Evolutionary conservation across 2,888 invertebrate genomes (phyloP).

Genomic region (Ennomos erosarius): DNA sequence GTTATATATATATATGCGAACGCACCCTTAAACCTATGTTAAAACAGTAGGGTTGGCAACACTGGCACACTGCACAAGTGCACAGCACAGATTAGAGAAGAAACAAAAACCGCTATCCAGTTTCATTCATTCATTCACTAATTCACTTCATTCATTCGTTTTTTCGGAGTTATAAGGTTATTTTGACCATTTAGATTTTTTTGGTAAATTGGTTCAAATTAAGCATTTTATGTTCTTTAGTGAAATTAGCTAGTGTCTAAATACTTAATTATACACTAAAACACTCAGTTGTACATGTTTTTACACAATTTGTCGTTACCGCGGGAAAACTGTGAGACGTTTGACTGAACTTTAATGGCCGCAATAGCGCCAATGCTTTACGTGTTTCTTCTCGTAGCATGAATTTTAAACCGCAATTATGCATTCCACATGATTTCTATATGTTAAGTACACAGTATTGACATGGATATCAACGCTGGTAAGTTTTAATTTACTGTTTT

Average conservation of each 20-base stretch:
- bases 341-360: slow-evolving; percentile 81
- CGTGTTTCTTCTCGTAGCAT: slow-evolving; percentile 71
- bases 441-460: slow-evolving; percentile 62
- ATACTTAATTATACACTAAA: not conserved
- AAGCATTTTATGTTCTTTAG: slow-evolving; percentile 3
- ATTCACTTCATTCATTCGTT: slow-evolving; percentile 13
- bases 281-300: slow-evolving; percentile 6
- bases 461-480: slow-evolving; percentile 83
- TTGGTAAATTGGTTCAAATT: slow-evolving; percentile 18
- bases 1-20: no score
- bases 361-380: slow-evolving; percentile 83
- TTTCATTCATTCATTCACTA: slow-evolving; percentile 3
- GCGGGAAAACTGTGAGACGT: slow-evolving; percentile 82
- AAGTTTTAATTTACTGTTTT: slow-evolving; percentile 45
- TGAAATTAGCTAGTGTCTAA: not conserved
- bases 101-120: not conserved
- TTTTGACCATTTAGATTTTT: slow-evolving; percentile 28
- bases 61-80: no score
- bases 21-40: no score
- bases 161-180: slow-evolving; percentile 26
- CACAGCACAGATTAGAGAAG: no score
- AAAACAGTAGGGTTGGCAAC: no score
- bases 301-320: slow-evolving; percentile 57
- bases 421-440: slow-evolving; percentile 52
- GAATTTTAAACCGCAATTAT: slow-evolving; percentile 61